Base-by-base conservation (phyloP, 35 echinoderm and acorn worm species). In the Lytechinus variegatus region DNA sequence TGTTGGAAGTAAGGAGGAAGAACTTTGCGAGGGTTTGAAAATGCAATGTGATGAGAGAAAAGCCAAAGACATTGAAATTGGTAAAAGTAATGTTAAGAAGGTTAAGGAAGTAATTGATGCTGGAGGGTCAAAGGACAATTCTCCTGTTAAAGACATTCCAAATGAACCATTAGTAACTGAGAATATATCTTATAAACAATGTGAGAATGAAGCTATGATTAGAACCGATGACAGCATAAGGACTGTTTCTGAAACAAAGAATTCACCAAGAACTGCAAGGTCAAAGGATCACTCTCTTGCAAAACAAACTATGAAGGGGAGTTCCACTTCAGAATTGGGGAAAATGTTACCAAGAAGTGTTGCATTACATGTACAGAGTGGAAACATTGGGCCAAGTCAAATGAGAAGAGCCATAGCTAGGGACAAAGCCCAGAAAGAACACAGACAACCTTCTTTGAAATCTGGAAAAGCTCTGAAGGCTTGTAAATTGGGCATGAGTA, bases 291-390 rank as follows among this genome's bases (percentile, higher is more conserved):
- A 90, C n/a, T 44, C 28, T 54, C 28, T 12, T 90, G 88, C 52
- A 21, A 52, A 12, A 90, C 10, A 54, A 19, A 52, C 29, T 54
- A 14, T 52, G 29, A 90, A 90, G 28, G 52, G 29, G 52, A 52
- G 11, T 14, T 44, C 33, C 33, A 44, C 33, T 44, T 90, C 52
- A 52, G 88, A 3, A 13, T 90, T 90, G 4, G 88, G 88, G 52
- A 54, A 54, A 90, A 90, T 90, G 88, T 5, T 90, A 52, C 88
- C 88, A 21, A 90, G 88, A 54, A 90, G 88, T 90, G 88, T 90
- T 8, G 88, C 88, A 24, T 79, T 79, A n/a, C 66, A 79, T 79
- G 66, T 24, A 16, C 66, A 79, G 66, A 24, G 16, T 79, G 66
- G 66, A 79, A 79, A 79, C 21, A 24, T 79, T n/a, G 66, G 66